phyloP scores from a whole-genome alignment of 2,888 invertebrate genomes.

The Lysandra bellargus region DNA sequence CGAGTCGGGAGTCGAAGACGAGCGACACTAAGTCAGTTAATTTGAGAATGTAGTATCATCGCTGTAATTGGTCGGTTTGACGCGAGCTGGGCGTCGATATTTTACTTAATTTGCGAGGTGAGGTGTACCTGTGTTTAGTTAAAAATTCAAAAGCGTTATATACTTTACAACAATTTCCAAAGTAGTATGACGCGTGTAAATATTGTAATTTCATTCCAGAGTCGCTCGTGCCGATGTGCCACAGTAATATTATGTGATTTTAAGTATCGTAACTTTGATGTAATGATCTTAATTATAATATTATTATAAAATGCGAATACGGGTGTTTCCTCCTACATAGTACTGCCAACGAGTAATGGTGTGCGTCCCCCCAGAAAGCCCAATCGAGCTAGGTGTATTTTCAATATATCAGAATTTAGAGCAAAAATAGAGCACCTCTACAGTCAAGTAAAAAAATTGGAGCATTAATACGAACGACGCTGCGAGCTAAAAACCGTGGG shows the following conservation, averaged over 20 bases:
- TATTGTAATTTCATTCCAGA: slow-evolving; percentile 19
- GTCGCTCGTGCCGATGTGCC: not conserved
- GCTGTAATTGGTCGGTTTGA: not conserved
- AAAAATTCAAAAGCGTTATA: not conserved
- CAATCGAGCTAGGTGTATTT: too few relatives aligned
- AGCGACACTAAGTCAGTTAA: not conserved
- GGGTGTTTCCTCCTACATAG: slow-evolving; percentile 23
- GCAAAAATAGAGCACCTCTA: too few relatives aligned
- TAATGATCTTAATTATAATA: not conserved
- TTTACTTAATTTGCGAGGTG: not conserved
- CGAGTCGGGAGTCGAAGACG: not conserved
- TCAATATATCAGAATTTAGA: too few relatives aligned
- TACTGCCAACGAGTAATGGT: slow-evolving; percentile 33
- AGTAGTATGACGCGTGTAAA: not conserved
- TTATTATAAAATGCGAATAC: slow-evolving; percentile 22
- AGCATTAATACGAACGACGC: too few relatives aligned
- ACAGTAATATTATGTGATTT: slow-evolving; percentile 22
- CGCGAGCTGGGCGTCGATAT: not conserved
- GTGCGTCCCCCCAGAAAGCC: too few relatives aligned
- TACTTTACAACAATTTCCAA: not conserved
- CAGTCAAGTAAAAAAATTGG: too few relatives aligned
- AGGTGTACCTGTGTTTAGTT: not conserved
- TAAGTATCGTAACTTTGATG: not conserved
- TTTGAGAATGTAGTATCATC: not conserved
- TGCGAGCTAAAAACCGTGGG: too few relatives aligned